A percentile compares a stretch with the other conserved stretches of the same genome.
These are phyloP conservation scores for Leuctra nigra DNA, from an alignment of 2,888 invertebrate species.

Conservation along the genomic window DNA sequence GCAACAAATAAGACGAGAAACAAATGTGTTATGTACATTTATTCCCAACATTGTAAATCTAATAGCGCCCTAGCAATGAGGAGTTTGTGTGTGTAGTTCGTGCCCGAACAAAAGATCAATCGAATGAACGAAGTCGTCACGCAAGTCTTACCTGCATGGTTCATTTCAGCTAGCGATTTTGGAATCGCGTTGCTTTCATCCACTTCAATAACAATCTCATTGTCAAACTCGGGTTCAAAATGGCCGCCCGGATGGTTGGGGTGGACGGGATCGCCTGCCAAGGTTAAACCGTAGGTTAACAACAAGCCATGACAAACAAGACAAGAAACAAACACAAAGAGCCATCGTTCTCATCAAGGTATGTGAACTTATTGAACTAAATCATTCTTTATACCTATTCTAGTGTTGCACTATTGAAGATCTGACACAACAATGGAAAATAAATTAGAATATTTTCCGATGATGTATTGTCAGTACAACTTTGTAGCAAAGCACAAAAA, in stretches of 20 bases:
- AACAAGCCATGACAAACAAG: constrained; percentile 20
- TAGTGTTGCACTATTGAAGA: too few relatives aligned
- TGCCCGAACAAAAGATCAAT: not conserved
- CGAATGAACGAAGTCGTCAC: not conserved
- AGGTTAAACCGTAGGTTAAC: constrained; percentile 28
- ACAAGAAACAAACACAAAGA: constrained; percentile 3
- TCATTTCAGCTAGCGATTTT: constrained; percentile 47
- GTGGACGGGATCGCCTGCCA: constrained; percentile 30
- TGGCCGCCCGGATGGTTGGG: constrained; percentile 34
- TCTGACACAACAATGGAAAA: too few relatives aligned
- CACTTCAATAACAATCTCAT: constrained; percentile 57
- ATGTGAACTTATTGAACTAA: too few relatives aligned
- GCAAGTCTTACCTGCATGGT: constrained; percentile 33
- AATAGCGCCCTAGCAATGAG: too few relatives aligned
- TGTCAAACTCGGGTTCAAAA: constrained; percentile 38
- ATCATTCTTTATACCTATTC: too few relatives aligned
- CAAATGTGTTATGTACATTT: too few relatives aligned
- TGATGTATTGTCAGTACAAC: too few relatives aligned
- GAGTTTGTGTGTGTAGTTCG: not conserved
- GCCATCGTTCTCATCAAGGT: too few relatives aligned
- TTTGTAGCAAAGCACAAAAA: too few relatives aligned
- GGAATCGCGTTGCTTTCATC: constrained; percentile 56
- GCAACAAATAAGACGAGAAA: too few relatives aligned
- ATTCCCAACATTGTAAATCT: too few relatives aligned
- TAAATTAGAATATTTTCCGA: too few relatives aligned